A percentile compares a stretch with the other conserved stretches of the same genome.
These are phyloP conservation scores for Solea solea DNA, from an alignment of 2,113 vertebrate genomes.

Conservation along the genomic window DNA sequence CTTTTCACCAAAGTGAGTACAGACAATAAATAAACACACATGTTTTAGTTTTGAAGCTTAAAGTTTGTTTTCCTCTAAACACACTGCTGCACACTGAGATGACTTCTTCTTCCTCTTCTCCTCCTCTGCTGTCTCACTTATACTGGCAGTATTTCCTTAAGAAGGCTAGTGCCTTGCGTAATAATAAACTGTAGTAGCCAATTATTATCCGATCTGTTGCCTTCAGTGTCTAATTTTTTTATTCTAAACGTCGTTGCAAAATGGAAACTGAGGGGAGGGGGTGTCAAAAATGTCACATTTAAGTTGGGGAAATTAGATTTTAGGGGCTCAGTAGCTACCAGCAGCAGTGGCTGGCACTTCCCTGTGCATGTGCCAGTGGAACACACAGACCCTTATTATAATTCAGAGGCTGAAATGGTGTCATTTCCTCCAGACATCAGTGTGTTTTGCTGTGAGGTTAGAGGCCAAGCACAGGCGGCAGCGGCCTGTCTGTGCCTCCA, in stretches of 20 bases:
- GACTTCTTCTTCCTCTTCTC: background rate
- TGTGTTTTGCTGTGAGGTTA: conserved; percentile 64
- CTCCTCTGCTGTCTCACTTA: background rate
- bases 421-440: conserved; percentile 66
- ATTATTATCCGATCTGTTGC: background rate
- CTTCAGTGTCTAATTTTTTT: background rate
- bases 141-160: background rate
- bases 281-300: background rate
- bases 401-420: conserved; percentile 65
- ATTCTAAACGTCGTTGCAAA: background rate
- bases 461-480: conserved; percentile 71
- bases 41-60: conserved; percentile 1
- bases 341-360: background rate
- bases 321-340: too few relatives aligned
- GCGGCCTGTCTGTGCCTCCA: conserved; percentile 63
- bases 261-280: background rate
- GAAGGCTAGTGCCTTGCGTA: background rate
- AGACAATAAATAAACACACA: conserved; percentile 3
- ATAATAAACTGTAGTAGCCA: background rate
- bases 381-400: conserved; percentile 48
- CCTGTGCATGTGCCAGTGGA: background rate
- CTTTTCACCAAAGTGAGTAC: conserved; percentile 12
- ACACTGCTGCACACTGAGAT: background rate
- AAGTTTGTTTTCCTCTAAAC: conserved; percentile 17
- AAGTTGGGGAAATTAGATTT: background rate